These are phyloP conservation scores for Macrocentrus cingulum DNA, from an alignment of 1,140 invertebrate genomes.

Conservation along the genomic window DNA sequence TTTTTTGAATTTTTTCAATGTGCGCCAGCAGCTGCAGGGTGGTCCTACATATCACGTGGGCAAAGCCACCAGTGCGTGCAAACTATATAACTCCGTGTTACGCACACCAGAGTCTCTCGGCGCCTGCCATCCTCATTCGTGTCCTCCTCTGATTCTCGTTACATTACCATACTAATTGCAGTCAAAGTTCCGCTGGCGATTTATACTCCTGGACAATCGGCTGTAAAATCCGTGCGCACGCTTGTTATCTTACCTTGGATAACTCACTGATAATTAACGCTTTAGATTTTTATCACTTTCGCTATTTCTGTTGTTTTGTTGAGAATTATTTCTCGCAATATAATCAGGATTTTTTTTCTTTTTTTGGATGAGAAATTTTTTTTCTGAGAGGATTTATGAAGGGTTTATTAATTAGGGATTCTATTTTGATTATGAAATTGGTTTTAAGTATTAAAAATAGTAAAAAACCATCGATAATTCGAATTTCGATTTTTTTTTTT, in stretches of 20 bases:
- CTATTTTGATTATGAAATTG: too few relatives aligned
- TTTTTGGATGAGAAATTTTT: too few relatives aligned
- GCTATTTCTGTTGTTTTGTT: too few relatives aligned
- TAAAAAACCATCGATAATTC: too few relatives aligned
- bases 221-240: conserved; percentile 30
- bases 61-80: conserved; percentile 32
- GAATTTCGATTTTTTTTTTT: too few relatives aligned
- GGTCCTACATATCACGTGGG: conserved; percentile 34
- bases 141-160: conserved; percentile 17
- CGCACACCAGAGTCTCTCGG: conserved; percentile 21
- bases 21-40: conserved; percentile 21
- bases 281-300: conserved; percentile 9
- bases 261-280: conserved; percentile 28
- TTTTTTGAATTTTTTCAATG: neutral
- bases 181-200: conserved; percentile 29
- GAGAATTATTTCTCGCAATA: too few relatives aligned
- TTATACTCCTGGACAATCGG: conserved; percentile 24
- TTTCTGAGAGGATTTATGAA: too few relatives aligned
- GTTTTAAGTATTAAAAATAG: too few relatives aligned
- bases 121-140: conserved; percentile 3
- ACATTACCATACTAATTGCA: conserved; percentile 37
- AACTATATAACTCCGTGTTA: conserved; percentile 19
- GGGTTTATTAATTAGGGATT: too few relatives aligned
- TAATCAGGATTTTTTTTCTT: too few relatives aligned
- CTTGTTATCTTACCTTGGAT: conserved; percentile 29